Base-by-base conservation (phyloP, 1,140 invertebrate species). In the Papilio machaon region DNA sequence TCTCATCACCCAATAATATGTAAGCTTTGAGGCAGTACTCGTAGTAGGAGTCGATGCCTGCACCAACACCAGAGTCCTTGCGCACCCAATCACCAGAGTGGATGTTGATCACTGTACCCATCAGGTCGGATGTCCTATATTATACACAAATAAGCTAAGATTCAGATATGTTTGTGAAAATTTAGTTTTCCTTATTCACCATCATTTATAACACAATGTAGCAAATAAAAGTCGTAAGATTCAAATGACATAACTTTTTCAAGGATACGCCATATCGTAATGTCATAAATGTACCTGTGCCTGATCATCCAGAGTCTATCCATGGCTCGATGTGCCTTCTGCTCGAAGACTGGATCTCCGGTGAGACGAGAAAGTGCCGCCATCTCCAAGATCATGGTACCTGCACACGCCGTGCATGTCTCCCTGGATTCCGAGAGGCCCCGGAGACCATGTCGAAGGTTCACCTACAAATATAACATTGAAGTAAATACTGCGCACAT, bases 41-140 rank as follows among this genome's bases (percentile, higher is more conserved):
- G 92, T 99, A 99, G 92, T 99, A 99, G 0, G 98, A 99, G 94
- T 99, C 99, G 85, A 99, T 99, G 11, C 99, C 99, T 60, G 99
- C 99, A n/a, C 99, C 99, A 23, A 99, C 98, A 4, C 99, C 99
- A 46, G 98, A 98, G 92, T 99, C 99, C 90, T 98, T 96, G 35
- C 99, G 95, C 7, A 99, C 97, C 99, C 99, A 99, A 94, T 99
- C 98, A 5, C 99, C 99, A 54, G 97, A 99, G 91, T 99, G 98
- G n/a, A 99, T 97, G 94, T 99, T 99, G 13, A 99, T 95, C 19
- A 99, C 98, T 15, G 98, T 99, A 30, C 98, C 98, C 97, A 99
- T 98, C 3, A 99, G 95, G 95, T 99, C 98, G 0, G 97, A 98
- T 58, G 97, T 97, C 80, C 95, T 95, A 81, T 7, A 52, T 3